A percentile compares a stretch with the other conserved stretches of the same genome.
Evolutionary conservation across 2,113 vertebrate genomes (phyloP).

Genomic region (Falcunculus frontatus): DNA sequence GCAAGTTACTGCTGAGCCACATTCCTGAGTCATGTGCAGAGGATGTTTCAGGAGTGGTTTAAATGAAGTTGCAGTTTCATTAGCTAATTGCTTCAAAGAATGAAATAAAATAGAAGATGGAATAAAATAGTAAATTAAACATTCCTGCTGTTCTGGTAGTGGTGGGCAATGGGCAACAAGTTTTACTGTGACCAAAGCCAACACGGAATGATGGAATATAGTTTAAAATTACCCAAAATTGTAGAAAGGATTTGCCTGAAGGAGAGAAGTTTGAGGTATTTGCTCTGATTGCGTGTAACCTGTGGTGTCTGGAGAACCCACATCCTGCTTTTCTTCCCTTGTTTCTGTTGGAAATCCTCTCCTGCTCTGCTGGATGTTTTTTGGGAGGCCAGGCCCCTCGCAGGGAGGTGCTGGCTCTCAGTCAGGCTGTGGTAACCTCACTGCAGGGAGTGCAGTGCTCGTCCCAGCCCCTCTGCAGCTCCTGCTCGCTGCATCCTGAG

Average conservation of each 20-base stretch:
- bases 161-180: not conserved
- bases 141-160: not conserved
- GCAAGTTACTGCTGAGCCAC: not conserved
- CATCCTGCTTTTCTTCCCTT: not conserved
- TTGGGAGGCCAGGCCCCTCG: not conserved
- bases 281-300: not conserved
- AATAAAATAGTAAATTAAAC: not conserved
- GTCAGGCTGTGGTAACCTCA: not conserved
- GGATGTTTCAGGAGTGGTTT: not conserved
- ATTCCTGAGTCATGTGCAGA: not conserved
- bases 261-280: not conserved
- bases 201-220: not conserved
- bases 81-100: not conserved
- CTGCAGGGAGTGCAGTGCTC: not conserved
- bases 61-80: not conserved
- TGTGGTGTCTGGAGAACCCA: not conserved
- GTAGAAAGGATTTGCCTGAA: not conserved
- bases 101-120: not conserved
- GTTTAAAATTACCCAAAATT: not conserved
- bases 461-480: not conserved
- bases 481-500: not conserved
- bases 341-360: not conserved
- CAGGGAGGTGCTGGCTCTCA: not conserved
- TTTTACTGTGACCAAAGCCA: not conserved
- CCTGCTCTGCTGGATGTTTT: not conserved